phyloP scores from a whole-genome alignment of 1,140 invertebrate genomes.

The Hyphantria cunea region DNA sequence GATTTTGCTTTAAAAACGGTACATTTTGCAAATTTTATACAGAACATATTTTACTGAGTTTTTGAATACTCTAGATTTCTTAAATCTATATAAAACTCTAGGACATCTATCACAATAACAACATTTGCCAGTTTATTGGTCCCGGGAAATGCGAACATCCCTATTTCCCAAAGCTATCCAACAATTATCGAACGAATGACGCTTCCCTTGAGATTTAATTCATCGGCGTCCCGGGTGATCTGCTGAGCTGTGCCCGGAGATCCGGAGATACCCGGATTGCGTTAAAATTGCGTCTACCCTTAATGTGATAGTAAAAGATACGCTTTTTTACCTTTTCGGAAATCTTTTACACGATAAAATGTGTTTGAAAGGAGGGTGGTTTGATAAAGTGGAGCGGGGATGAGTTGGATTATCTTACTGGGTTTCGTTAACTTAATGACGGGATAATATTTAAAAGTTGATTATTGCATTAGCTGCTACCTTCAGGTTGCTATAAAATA shows the following conservation, averaged over 20 bases:
- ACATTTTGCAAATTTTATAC: too few species aligned
- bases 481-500: too few species aligned
- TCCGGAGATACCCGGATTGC: constrained; percentile 22
- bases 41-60: too few species aligned
- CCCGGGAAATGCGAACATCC: constrained; percentile 4
- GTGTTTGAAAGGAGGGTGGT: not conserved
- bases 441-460: too few species aligned
- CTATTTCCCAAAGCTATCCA: constrained; percentile 16
- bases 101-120: too few species aligned
- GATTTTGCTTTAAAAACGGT: too few species aligned
- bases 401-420: not conserved
- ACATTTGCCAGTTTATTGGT: not conserved
- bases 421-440: too few species aligned
- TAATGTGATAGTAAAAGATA: constrained; percentile 26
- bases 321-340: constrained; percentile 18
- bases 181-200: constrained; percentile 21
- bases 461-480: too few species aligned
- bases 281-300: constrained; percentile 23
- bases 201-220: constrained; percentile 25
- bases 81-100: too few species aligned
- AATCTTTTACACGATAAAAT: constrained; percentile 1
- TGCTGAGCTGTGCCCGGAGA: constrained; percentile 28
- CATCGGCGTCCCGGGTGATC: constrained; percentile 24
- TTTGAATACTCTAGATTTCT: too few species aligned
- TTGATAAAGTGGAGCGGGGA: too few species aligned